Evolutionary conservation across 2,888 invertebrate species (phyloP).

Genomic region (Dioctria rufipes): DNA sequence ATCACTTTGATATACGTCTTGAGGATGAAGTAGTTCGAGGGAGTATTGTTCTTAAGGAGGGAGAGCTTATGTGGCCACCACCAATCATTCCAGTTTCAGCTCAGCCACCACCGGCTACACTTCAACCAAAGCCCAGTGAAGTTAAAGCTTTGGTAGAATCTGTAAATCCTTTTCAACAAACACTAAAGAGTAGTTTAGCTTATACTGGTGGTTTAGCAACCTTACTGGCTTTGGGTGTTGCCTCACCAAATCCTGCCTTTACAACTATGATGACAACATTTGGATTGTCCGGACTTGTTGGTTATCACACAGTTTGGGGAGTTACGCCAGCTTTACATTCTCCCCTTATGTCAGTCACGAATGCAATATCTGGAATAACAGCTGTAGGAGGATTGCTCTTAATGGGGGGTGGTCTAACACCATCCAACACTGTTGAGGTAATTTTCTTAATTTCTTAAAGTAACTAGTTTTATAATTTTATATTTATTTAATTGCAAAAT

Average conservation of each 20-base stretch:
- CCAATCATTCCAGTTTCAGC: conserved; percentile 77
- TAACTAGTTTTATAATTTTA: too few species aligned
- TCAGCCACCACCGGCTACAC: conserved; percentile 70
- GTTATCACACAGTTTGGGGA: conserved; percentile 77
- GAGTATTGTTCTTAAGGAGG: conserved; percentile 83
- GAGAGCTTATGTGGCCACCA: conserved; percentile 85
- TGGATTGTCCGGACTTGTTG: conserved; percentile 83
- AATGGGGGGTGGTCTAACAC: conserved; percentile 87
- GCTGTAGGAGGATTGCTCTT: conserved; percentile 91
- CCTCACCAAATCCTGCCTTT: conserved; percentile 87
- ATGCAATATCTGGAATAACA: conserved; percentile 92
- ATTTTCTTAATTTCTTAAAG: not conserved
- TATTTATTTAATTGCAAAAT: too few species aligned
- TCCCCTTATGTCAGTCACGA: conserved; percentile 93
- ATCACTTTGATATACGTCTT: conserved; percentile 85
- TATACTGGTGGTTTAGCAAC: conserved; percentile 82
- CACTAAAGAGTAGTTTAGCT: conserved; percentile 78
- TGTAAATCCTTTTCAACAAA: conserved; percentile 80
- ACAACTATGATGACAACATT: conserved; percentile 91
- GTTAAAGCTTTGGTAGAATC: conserved; percentile 70
- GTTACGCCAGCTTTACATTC: conserved; percentile 93
- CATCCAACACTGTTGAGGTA: conserved; percentile 83
- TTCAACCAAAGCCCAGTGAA: conserved; percentile 70
- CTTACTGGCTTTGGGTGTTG: conserved; percentile 79
- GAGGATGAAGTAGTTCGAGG: conserved; percentile 91